Base-by-base conservation (phyloP, 2,797 vertebrate species). In the Borostomias antarcticus region DNA sequence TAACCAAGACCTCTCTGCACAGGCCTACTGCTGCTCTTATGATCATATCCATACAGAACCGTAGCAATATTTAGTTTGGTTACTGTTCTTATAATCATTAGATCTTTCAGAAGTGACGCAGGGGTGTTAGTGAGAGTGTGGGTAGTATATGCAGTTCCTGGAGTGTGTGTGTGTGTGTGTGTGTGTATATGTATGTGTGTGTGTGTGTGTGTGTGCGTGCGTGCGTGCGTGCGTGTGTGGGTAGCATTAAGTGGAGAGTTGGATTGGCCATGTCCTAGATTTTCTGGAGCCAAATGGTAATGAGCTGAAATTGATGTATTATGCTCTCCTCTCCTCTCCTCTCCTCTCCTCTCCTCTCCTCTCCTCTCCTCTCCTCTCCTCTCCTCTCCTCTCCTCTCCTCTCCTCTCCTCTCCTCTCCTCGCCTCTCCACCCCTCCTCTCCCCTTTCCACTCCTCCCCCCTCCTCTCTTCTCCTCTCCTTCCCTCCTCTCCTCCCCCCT, bases 281-380 rank as follows among this genome's bases (percentile, higher is more conserved):
- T 84, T 75, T 65, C 72, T n/a, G 48, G 71, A 74, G 80, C 82
- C 78, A 80, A 77, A 86, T 85, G 79, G 75, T 88, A 85, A 86
- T 79, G 77, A 85, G 80, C 68, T 64, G 21, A 75, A 79, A 82
- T 85, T 82, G 79, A 85, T 86, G 74, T 64, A 73, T 10, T 11
- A n/a, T n/a, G n/a, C 58, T 47, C 35, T 29, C 28, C 25, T 60
- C 15, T 19, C 10, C 29, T 35, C 29, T 37, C 25, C 58, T 45
- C 53, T 47, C 5, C 3, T 5, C 33, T 59, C 33, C n/a, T 8
- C 23, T 25, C 45, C 40, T 37, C 43, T 25, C 15, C 19, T 19
- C 35, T n/a, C n/a, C n/a, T n/a, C 62, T 15, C 30, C 8, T 28
- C 43, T 1, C 37, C 61, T 69, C 33, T 10, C 23, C n/a, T 21